Conservation (phyloP, 2,113 vertebrate genomes). For the Alosa alosa region DNA sequence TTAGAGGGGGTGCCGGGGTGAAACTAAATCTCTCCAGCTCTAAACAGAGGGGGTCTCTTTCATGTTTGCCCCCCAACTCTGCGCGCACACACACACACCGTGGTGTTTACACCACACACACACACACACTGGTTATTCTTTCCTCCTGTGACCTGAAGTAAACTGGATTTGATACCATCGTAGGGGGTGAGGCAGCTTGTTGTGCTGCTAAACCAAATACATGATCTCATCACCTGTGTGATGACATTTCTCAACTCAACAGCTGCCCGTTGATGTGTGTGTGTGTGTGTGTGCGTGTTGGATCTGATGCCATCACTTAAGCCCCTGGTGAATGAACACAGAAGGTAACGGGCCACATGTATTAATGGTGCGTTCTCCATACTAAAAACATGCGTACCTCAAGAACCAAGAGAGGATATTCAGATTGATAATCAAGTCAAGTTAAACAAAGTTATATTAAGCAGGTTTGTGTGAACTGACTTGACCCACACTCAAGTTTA, state of each 20-base stretch:
- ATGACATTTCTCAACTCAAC: not conserved
- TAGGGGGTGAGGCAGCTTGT: not conserved
- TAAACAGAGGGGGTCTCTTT: not conserved
- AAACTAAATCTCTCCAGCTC: not conserved
- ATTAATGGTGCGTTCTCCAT: not conserved
- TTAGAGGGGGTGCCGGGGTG: not conserved
- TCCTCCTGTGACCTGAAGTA: not conserved
- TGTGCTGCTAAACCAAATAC: slow-evolving; percentile 1
- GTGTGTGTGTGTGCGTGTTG: not conserved
- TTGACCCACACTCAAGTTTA: not conserved
- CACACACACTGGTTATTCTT: not conserved
- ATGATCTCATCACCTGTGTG: not conserved
- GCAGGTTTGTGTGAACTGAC: not conserved
- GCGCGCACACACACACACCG: not conserved
- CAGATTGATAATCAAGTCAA: not conserved
- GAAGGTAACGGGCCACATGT: not conserved
- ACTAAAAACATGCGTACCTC: too few relatives aligned
- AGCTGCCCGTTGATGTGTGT: not conserved
- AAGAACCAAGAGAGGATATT: too few relatives aligned
- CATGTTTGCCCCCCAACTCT: not conserved
- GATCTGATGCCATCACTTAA: not conserved
- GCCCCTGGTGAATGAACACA: not conserved
- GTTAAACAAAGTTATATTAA: not conserved
- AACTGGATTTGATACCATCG: not conserved
- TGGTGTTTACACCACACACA: not conserved